Percentiles rank a stretch among this genome's conserved stretches.
Evolutionary conservation across 2,888 invertebrate species (phyloP).

Genomic region (Tethea ocularis): DNA sequence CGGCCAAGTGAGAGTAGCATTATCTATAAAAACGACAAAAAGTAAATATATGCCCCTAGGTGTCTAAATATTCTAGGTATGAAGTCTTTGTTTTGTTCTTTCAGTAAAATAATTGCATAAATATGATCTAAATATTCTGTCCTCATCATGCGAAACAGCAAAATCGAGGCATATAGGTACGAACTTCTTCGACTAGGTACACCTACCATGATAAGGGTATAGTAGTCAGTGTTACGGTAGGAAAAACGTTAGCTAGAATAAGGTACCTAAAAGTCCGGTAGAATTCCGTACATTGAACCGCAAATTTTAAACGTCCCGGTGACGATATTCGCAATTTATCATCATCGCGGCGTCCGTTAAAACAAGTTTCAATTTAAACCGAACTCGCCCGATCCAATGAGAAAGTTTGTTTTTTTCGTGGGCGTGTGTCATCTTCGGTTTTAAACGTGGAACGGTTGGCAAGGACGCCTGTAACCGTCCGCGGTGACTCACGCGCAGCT

Average conservation of each 20-base stretch:
- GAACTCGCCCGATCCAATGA: conserved; percentile 24
- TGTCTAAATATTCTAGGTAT: too few relatives aligned
- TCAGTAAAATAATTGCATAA: too few relatives aligned
- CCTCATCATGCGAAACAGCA: too few relatives aligned
- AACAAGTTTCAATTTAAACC: conserved; percentile 52
- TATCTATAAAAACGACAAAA: too few relatives aligned
- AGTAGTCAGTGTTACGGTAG: too few relatives aligned
- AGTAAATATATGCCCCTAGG: too few relatives aligned
- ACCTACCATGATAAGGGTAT: too few relatives aligned
- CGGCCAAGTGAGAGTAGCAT: too few relatives aligned
- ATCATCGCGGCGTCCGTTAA: conserved; percentile 48
- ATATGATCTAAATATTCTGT: too few relatives aligned
- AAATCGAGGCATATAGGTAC: too few relatives aligned
- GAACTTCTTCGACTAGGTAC: too few relatives aligned
- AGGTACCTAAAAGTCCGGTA: neutral
- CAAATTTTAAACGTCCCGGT: conserved; percentile 9
- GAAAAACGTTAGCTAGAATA: neutral
- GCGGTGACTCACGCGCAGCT: conserved; percentile 50
- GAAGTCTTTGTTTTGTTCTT: too few relatives aligned
- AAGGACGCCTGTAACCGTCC: conserved; percentile 55
- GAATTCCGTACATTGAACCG: neutral
- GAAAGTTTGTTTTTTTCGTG: conserved; percentile 49
- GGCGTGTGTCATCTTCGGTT: conserved; percentile 52
- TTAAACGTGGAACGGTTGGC: conserved; percentile 36
- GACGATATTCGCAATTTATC: conserved; percentile 28